Conservation (phyloP, 37 sponge, comb jelly and placozoan species). For the Sycon ciliatum region DNA sequence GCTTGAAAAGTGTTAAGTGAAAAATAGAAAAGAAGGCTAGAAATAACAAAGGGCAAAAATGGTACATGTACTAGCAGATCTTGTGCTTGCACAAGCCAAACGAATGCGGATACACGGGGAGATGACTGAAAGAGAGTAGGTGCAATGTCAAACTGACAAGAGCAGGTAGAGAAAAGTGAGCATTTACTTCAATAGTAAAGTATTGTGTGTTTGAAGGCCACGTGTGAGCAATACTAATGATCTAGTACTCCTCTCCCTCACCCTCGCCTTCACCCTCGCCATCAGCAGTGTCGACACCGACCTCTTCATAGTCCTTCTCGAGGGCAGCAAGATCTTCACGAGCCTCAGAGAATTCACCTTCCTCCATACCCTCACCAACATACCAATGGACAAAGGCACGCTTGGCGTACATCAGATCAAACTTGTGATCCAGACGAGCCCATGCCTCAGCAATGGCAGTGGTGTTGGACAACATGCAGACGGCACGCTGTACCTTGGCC, state of each 20-base stretch:
- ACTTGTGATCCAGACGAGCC: constrained; percentile 86
- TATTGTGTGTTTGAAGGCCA: neutral
- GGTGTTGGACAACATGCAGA: constrained; percentile 90
- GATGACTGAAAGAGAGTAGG: too few relatives aligned
- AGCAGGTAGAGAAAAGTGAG: too few relatives aligned
- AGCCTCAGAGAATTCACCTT: constrained; percentile 94
- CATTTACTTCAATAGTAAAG: too few relatives aligned
- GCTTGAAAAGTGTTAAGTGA: too few relatives aligned
- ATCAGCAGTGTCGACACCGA: constrained; percentile 64
- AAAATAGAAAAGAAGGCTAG: too few relatives aligned
- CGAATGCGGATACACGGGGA: too few relatives aligned
- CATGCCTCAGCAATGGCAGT: constrained; percentile 91
- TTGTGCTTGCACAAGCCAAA: too few relatives aligned
- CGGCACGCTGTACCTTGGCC: constrained; percentile 72
- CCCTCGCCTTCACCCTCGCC: constrained; percentile 55
- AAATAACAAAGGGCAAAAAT: too few relatives aligned
- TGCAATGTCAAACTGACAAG: too few relatives aligned
- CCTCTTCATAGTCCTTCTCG: constrained; percentile 92
- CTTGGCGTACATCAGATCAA: constrained; percentile 94
- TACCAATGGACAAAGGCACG: constrained; percentile 96
- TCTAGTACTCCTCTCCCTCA: constrained; percentile 68
- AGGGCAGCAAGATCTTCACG: constrained; percentile 92
- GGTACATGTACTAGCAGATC: too few relatives aligned
- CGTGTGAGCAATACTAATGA: too few relatives aligned
- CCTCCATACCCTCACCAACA: constrained; percentile 96